These are phyloP conservation scores for Arctia plantaginis DNA, from an alignment of 2,888 invertebrate genomes.

Conservation along the genomic window DNA sequence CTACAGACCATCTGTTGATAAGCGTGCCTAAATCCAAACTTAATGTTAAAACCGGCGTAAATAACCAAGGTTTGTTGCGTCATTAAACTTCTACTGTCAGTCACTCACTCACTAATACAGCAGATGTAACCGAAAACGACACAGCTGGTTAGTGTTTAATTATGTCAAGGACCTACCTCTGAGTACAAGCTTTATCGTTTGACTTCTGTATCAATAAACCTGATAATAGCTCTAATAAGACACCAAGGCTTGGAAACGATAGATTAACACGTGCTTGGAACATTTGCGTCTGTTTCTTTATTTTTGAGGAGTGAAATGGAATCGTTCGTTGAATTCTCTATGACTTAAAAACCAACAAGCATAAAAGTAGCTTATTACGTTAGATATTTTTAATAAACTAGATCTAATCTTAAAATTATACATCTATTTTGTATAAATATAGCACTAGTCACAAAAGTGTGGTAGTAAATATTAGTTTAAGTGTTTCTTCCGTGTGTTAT, in stretches of 20 bases:
- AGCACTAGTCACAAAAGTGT: background rate
- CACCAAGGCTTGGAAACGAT: background rate
- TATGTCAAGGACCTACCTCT: background rate
- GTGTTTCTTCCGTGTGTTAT: background rate
- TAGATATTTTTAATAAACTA: too few species aligned
- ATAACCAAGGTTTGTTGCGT: background rate
- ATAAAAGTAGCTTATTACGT: too few species aligned
- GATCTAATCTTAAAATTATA: too few species aligned
- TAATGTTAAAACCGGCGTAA: too few species aligned
- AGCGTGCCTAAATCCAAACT: background rate
- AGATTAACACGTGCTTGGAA: background rate
- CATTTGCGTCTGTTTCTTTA: background rate
- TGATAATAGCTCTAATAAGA: constrained; percentile 2
- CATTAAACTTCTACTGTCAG: background rate
- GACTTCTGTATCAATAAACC: background rate
- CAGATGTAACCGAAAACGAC: background rate
- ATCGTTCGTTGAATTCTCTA: background rate
- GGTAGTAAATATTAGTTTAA: background rate
- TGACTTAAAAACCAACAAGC: too few species aligned
- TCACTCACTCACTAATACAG: background rate
- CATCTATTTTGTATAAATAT: background rate
- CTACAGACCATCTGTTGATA: background rate
- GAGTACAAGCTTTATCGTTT: background rate
- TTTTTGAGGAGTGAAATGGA: background rate
- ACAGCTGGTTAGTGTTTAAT: background rate